phyloP scores from a whole-genome alignment of 2,797 vertebrate genomes.

The Podarcis siculus region DNA sequence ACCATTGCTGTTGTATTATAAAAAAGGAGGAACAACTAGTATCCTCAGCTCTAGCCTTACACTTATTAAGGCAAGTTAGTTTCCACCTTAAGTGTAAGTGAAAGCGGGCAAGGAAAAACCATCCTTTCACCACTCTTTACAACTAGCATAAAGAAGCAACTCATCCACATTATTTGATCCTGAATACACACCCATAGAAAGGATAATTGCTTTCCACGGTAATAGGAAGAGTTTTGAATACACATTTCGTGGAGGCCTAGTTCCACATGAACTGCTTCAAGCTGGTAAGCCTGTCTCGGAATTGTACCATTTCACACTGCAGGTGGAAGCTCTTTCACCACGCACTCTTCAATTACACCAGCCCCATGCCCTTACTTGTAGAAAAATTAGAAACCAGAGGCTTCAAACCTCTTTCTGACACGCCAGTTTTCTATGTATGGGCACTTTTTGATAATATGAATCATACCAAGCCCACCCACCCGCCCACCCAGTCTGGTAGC shows the following conservation, averaged over 20 bases:
- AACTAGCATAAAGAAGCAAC: neutral
- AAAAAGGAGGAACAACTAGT: no score
- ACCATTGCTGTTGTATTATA: neutral
- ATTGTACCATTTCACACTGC: neutral
- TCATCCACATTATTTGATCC: neutral
- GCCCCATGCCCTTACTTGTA: neutral
- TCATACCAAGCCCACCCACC: no score
- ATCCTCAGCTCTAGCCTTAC: neutral
- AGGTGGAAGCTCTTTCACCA: neutral
- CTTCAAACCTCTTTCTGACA: neutral
- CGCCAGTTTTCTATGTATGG: neutral
- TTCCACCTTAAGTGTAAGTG: neutral
- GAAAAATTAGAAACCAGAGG: neutral
- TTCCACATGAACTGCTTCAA: neutral
- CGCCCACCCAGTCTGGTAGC: no score
- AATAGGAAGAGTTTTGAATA: neutral
- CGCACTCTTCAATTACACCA: neutral
- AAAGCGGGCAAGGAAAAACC: no score
- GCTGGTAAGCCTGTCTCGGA: neutral
- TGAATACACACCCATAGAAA: neutral
- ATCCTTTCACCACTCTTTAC: no score
- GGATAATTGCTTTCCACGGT: neutral
- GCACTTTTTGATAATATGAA: neutral
- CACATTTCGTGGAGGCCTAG: neutral
- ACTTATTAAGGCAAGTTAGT: neutral